Conservation (phyloP, 2,797 vertebrate species). For the Siniperca undulata region DNA sequence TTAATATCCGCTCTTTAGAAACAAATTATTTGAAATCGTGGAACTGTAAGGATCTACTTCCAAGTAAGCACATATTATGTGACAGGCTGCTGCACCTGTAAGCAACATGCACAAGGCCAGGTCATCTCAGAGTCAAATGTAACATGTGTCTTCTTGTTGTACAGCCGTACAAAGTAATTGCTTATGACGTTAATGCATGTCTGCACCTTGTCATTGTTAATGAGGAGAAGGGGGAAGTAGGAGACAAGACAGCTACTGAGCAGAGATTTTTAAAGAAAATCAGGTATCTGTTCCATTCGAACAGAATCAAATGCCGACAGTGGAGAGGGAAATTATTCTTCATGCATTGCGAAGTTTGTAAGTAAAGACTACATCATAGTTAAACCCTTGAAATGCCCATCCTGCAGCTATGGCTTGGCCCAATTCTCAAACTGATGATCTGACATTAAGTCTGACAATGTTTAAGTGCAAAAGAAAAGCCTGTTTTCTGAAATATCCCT, state of each 20-base stretch:
- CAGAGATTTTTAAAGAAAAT: background rate
- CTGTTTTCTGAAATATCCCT: background rate
- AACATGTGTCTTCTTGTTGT: slow-evolving; percentile 22
- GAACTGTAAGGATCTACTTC: background rate
- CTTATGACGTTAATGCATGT: slow-evolving; percentile 28
- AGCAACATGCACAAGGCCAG: slow-evolving; percentile 9
- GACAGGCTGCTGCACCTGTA: slow-evolving; percentile 4
- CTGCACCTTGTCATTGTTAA: background rate
- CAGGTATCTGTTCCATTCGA: background rate
- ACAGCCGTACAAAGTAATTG: slow-evolving; percentile 10
- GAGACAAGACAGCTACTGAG: background rate
- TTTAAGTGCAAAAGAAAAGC: background rate
- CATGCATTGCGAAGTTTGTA: background rate
- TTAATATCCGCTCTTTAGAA: background rate
- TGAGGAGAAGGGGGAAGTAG: background rate
- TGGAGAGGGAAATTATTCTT: background rate
- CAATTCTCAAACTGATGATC: slow-evolving; percentile 11
- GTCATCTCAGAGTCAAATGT: slow-evolving; percentile 30
- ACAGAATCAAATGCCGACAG: background rate
- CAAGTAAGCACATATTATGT: background rate
- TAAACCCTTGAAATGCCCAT: slow-evolving; percentile 4
- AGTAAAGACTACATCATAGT: background rate
- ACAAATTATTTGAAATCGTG: background rate
- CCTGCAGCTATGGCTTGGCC: slow-evolving; percentile 8
- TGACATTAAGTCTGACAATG: background rate